These are phyloP conservation scores for Tuta absoluta DNA, from an alignment of 2,888 invertebrate species.

Conservation along the genomic window DNA sequence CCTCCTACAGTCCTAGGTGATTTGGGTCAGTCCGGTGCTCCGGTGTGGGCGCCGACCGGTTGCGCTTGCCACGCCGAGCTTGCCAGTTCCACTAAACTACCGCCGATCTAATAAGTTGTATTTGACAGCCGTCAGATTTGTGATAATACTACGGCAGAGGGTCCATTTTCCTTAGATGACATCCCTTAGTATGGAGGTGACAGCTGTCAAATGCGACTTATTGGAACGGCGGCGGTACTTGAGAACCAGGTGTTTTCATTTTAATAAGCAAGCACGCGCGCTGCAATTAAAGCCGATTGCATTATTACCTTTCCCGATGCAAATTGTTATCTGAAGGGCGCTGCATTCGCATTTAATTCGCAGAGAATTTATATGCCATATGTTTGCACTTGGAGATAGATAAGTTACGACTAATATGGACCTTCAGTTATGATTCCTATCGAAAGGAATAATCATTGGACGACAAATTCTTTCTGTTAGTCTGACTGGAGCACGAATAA, in stretches of 20 bases:
- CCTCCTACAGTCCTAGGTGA: constrained; percentile 40
- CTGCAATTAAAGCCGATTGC: constrained; percentile 25
- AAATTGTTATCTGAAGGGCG: constrained; percentile 22
- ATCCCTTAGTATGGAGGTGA: no score
- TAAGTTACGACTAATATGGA: neutral
- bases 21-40: constrained; percentile 42
- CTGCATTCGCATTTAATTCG: constrained; percentile 22
- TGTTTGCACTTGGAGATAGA: neutral
- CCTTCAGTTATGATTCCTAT: neutral
- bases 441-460: no score
- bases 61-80: constrained; percentile 39
- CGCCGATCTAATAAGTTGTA: no score
- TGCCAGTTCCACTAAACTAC: constrained; percentile 18
- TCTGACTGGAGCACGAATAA: no score
- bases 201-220: no score
- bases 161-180: no score
- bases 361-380: constrained; percentile 2
- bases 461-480: no score
- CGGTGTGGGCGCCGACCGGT: constrained; percentile 44
- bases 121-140: no score
- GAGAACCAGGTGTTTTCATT: constrained; percentile 34
- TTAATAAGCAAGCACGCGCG: constrained; percentile 31
- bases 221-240: no score
- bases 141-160: neutral
- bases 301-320: constrained; percentile 18